Base-by-base conservation (phyloP, 2,888 invertebrate species). In the Strigamia maritima region DNA sequence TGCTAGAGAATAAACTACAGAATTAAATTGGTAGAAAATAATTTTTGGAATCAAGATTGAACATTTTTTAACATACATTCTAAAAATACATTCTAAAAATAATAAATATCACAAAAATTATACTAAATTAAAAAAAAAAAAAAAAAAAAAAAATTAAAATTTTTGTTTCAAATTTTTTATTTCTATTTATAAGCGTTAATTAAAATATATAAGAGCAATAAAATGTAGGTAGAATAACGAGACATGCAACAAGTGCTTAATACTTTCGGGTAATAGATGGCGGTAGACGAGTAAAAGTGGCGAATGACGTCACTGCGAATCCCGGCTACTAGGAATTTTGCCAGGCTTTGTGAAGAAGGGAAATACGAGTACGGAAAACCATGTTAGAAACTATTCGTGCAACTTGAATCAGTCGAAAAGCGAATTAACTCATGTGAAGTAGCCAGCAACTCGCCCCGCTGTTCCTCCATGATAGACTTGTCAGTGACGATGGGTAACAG, bases 401-500 rank as follows among this genome's bases (percentile, higher is more conserved):
- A 24, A 65, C 60, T 22, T 22, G 60, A 65, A 65, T 65, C 60
- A 75, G 75, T n/a, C 24, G 10, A 75, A 75, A 28, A 24, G 22
- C 28, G 75, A 75, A 12, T n/a, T 28, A 31, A 75, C 70, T 12
- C 70, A 70, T 16, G 75, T n/a, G 28, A 75, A 75, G 75, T 75
- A 31, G 31, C 31, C 3, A 31, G 28, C n/a, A 14, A 3, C 22
- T 12, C n/a, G 60, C 10, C 24, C 19, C n/a, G 60, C 8, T 19
- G 19, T 22, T 70, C 35, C 19, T 75, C 75, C 26, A 75, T 75
- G 75, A 75, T 35, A 75, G 75, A 65, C 60, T 19, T 65, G 22
- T 12, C 77, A 28, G 74, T 19, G 22, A 80, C 28, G 26, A 80
- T 80, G 80, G 80, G 80, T 19, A 80, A 80, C 75, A 70, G 49